Conservation (phyloP, 2,113 vertebrate species). For the zebrafish (Danio rerio) region DNA sequence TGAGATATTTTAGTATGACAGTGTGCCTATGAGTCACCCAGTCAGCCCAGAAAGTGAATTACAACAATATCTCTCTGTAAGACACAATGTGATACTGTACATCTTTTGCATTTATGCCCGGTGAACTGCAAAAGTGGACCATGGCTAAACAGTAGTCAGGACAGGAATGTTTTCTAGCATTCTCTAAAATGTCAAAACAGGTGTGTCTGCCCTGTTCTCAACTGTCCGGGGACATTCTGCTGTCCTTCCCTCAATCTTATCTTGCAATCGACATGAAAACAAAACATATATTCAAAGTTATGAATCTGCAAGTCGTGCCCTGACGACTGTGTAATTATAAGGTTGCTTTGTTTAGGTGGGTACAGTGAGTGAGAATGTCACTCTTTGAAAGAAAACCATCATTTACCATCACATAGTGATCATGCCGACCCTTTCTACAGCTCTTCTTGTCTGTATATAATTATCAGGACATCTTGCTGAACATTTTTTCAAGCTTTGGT, state of each 20-base stretch:
- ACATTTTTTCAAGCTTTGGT: not conserved
- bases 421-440: not conserved
- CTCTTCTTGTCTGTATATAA: not conserved
- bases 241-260: slow-evolving; percentile 40
- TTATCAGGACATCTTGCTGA: not conserved
- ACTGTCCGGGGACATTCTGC: not conserved
- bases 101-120: not conserved
- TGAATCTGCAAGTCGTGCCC: not conserved
- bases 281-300: not conserved
- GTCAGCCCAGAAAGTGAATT: slow-evolving; percentile 2
- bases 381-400: not conserved
- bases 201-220: slow-evolving; percentile 25
- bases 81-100: not conserved
- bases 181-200: slow-evolving; percentile 18
- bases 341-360: slow-evolving; percentile 3
- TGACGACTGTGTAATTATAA: slow-evolving; percentile 25
- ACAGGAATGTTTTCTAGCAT: slow-evolving; percentile 2
- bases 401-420: not conserved
- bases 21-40: slow-evolving; percentile 22
- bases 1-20: not conserved
- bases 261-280: slow-evolving; percentile 23
- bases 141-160: not conserved
- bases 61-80: not conserved
- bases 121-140: not conserved
- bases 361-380: not conserved